Percentiles rank a stretch among this genome's conserved stretches.
Evolutionary conservation across 2,797 vertebrate genomes (phyloP).

Genomic region (Spinus pinus): DNA sequence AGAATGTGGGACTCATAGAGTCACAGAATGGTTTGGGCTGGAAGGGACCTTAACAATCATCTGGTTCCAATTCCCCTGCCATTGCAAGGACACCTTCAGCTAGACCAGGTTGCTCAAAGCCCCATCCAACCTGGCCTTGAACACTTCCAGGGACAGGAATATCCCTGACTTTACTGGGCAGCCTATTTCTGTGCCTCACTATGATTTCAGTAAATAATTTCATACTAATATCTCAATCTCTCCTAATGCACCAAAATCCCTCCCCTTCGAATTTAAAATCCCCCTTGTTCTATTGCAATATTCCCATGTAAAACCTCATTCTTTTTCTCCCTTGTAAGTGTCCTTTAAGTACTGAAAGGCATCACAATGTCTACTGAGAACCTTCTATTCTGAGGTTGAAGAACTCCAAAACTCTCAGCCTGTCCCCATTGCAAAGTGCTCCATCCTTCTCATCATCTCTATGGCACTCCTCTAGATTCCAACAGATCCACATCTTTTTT

Average conservation of each 20-base stretch:
- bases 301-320: neutral
- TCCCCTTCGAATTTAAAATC: neutral
- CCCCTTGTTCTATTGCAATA: neutral
- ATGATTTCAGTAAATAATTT: neutral
- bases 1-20: neutral
- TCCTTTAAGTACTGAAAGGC: neutral
- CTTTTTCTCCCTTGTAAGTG: neutral
- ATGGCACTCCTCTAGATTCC: neutral
- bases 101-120: neutral
- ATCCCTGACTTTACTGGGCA: neutral
- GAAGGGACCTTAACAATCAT: neutral
- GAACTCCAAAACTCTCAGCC: neutral
- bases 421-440: neutral
- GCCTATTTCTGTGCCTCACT: neutral
- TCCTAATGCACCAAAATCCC: neutral
- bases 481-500: neutral
- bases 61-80: neutral
- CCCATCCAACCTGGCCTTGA: neutral
- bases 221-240: neutral
- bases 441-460: neutral
- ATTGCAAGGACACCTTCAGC: neutral
- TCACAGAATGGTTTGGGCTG: neutral
- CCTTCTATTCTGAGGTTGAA: neutral
- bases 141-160: neutral
- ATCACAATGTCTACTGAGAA: neutral